These are phyloP conservation scores for Symphodus melops DNA, from an alignment of 2,113 vertebrate species.

Conservation along the genomic window DNA sequence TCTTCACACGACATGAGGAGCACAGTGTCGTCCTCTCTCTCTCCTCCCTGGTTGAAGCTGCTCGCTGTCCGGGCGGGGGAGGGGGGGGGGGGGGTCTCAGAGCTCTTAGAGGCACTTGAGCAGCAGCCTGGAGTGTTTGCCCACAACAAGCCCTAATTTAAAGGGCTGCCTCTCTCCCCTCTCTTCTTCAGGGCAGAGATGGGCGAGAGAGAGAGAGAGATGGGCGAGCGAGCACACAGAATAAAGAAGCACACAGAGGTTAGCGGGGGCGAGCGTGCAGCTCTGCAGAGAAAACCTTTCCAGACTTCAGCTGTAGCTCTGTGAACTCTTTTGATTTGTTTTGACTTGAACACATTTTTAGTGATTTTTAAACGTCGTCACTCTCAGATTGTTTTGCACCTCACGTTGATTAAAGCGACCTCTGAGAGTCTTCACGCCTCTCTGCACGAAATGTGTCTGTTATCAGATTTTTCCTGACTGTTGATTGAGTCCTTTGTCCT, in stretches of 20 bases:
- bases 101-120: slow-evolving; percentile 71
- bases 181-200: slow-evolving; percentile 56
- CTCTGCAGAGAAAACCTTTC: slow-evolving; percentile 57
- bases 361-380: too few species aligned
- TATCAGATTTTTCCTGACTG: slow-evolving; percentile 40
- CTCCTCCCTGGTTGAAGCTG: slow-evolving; percentile 22
- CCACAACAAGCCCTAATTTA: slow-evolving; percentile 72
- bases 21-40: slow-evolving; percentile 45
- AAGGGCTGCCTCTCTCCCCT: slow-evolving; percentile 51
- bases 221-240: slow-evolving; percentile 64
- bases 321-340: too few species aligned
- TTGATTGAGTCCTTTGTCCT: slow-evolving; percentile 54
- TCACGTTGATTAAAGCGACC: too few species aligned
- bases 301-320: too few species aligned
- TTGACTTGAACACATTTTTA: too few species aligned
- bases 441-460: slow-evolving; percentile 44
- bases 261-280: slow-evolving; percentile 48
- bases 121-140: slow-evolving; percentile 55
- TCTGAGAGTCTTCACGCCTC: neutral
- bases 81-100: too few species aligned
- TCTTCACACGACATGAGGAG: slow-evolving; percentile 41
- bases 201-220: slow-evolving; percentile 66
- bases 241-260: slow-evolving; percentile 72
- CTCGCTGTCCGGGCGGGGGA: too few species aligned
- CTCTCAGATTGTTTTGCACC: too few species aligned